Evolutionary conservation across 2,888 invertebrate genomes (phyloP).

Genomic region (Nyleta sp.): DNA sequence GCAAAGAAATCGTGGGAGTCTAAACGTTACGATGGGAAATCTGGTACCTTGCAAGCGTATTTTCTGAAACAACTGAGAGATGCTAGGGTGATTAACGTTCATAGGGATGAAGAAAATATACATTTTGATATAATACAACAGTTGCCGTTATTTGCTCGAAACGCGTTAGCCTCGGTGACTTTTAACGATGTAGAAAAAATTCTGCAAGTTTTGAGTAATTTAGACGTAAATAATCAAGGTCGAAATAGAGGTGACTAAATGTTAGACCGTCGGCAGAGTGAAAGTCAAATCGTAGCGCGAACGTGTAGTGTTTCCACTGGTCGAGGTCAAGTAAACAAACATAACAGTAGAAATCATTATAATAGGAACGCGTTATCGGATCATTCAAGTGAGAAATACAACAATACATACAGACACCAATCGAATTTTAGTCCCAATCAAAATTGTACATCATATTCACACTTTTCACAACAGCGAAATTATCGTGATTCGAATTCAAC

Average conservation of each 20-base stretch:
- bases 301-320: too few species aligned
- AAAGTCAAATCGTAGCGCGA: too few species aligned
- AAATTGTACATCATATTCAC: too few species aligned
- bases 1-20: slow-evolving; percentile 13
- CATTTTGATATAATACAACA: slow-evolving; percentile 28
- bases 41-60: slow-evolving; percentile 4
- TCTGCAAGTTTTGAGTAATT: slow-evolving; percentile 10
- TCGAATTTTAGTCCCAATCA: too few species aligned
- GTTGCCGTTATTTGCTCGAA: slow-evolving; percentile 16
- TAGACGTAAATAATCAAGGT: slow-evolving; percentile 14
- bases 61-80: slow-evolving; percentile 31
- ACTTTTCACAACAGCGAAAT: too few species aligned
- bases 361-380: too few species aligned
- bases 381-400: too few species aligned
- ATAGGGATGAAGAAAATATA: slow-evolving; percentile 9
- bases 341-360: too few species aligned
- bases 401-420: too few species aligned
- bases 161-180: slow-evolving; percentile 3
- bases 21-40: not conserved
- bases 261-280: not conserved
- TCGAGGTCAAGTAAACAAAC: too few species aligned
- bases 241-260: not conserved
- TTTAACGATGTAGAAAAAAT: slow-evolving; percentile 6
- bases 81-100: slow-evolving; percentile 3
- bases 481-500: too few species aligned